Conservation (phyloP, 2,888 invertebrate species). For the Schizaphis graminum region DNA sequence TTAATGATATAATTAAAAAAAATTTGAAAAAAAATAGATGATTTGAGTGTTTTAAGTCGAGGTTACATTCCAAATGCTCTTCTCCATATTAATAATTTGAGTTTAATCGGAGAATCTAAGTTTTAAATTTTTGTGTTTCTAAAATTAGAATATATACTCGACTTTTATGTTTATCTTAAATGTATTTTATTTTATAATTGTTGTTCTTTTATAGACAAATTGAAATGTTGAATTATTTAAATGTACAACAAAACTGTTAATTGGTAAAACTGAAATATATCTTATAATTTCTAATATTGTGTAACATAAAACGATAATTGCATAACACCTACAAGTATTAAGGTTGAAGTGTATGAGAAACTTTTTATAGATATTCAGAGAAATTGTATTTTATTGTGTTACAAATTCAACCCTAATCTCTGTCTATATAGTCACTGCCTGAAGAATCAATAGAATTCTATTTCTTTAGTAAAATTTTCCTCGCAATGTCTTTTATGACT, state of each 20-base stretch:
- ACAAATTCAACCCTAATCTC: slow-evolving; percentile 79
- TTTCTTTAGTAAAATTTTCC: slow-evolving; percentile 90
- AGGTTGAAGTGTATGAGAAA: slow-evolving; percentile 23
- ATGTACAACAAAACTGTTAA: slow-evolving; percentile 5
- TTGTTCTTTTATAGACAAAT: background rate
- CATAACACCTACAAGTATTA: background rate
- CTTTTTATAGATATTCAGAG: background rate
- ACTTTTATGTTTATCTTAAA: background rate
- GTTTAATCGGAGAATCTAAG: background rate
- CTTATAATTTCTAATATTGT: background rate
- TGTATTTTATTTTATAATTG: background rate
- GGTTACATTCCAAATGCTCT: background rate
- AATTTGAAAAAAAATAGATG: background rate
- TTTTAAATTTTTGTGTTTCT: background rate
- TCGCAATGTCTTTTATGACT: slow-evolving; percentile 86
- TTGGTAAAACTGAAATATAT: background rate
- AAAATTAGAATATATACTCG: background rate
- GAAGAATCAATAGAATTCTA: slow-evolving; percentile 93
- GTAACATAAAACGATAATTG: background rate
- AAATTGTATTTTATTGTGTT: background rate
- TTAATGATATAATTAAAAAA: slow-evolving; percentile 15
- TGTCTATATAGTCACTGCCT: slow-evolving; percentile 87
- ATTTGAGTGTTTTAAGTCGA: slow-evolving; percentile 2
- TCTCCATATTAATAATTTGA: background rate
- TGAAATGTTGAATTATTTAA: slow-evolving; percentile 14